Evolutionary conservation across 2,888 invertebrate genomes (phyloP), one percentile per base, ranked within the genome.

Genomic region (Eledona agricola): DNA sequence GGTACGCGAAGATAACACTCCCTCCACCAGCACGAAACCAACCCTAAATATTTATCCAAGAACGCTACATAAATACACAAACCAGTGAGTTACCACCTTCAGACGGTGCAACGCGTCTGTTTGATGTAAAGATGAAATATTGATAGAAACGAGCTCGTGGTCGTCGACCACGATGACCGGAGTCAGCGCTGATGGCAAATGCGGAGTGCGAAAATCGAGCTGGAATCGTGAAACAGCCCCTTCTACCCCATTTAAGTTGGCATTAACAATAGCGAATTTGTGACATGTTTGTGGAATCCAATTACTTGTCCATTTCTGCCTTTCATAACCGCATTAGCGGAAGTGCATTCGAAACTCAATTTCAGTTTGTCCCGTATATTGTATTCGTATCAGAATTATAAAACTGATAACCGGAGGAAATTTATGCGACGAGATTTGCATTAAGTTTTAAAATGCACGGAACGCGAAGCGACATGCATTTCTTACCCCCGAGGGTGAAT

Each of bases 271-370:
- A n/a, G n/a, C n/a, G n/a, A n/a, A n/a, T n/a, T n/a, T n/a, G 13
- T 12, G 31, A 42, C 29, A 31, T 31, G 42, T 42, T 40, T 50
- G 12, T 50, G 31, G 22, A 32, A 40, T 32, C 28, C 45, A 53
- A 56, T 53, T 47, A 53, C 42, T 17, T 45, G 49, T 50, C 49
- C 45, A 56, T 56, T 56, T 49, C 52, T 35, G 52, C 29, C 34
- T 47, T 37, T 42, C 35, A 26, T 49, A 53, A 53, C 56, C 52
- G 42, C 52, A 53, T 53, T 52, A 53, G 43, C 37, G 56, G 52
- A 56, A 56, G 50, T 35, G 43, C 37, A 56, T 52, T 47, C 45
- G 26, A 10, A 56, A 53, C 45, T 47, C 47, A 49, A 56, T 56
- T 53, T 50, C 45, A 52, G 50, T 53, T 45, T 23, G 42, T 38